Conservation (phyloP, 2,888 invertebrate genomes). For the Lydus trimaculatus region DNA sequence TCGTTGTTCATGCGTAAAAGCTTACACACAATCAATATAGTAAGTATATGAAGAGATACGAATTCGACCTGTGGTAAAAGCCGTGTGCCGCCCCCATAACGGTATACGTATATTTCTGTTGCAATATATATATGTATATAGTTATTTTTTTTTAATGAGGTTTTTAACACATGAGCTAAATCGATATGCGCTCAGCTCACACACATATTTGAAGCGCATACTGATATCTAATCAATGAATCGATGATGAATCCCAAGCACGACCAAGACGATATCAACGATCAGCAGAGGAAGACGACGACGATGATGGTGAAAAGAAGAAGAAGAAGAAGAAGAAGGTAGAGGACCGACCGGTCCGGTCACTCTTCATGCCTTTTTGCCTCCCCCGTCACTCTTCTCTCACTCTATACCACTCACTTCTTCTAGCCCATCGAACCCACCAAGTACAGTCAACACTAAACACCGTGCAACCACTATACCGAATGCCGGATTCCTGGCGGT, state of each 20-base stretch:
- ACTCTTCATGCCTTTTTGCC: conserved; percentile 39
- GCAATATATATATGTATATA: conserved; percentile 33
- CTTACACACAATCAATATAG: conserved; percentile 14
- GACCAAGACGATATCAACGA: conserved; percentile 53
- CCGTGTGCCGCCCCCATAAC: conserved; percentile 17
- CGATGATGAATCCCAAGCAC: conserved; percentile 57
- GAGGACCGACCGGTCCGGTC: conserved; percentile 52
- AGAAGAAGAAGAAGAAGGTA: conserved; percentile 4
- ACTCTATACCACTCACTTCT: conserved; percentile 29
- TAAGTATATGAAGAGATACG: conserved; percentile 22
- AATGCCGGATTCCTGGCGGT: conserved; percentile 4
- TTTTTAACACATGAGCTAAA: conserved; percentile 50
- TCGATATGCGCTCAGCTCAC: conserved; percentile 44
- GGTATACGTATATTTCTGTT: conserved; percentile 22
- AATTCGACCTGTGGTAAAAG: conserved; percentile 3
- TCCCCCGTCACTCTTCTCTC: conserved; percentile 38
- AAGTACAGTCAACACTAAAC: conserved; percentile 49
- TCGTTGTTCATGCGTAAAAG: conserved; percentile 34
- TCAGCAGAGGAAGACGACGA: conserved; percentile 36
- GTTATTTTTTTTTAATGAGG: conserved; percentile 48
- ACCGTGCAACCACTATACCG: conserved; percentile 35
- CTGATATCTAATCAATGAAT: conserved; percentile 60
- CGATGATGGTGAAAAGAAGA: background rate
- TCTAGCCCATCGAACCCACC: conserved; percentile 29
- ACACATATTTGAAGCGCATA: conserved; percentile 50